These are phyloP conservation scores for Galemys pyrenaicus DNA, from an alignment of 2,113 vertebrate genomes.

Conservation along the genomic window DNA sequence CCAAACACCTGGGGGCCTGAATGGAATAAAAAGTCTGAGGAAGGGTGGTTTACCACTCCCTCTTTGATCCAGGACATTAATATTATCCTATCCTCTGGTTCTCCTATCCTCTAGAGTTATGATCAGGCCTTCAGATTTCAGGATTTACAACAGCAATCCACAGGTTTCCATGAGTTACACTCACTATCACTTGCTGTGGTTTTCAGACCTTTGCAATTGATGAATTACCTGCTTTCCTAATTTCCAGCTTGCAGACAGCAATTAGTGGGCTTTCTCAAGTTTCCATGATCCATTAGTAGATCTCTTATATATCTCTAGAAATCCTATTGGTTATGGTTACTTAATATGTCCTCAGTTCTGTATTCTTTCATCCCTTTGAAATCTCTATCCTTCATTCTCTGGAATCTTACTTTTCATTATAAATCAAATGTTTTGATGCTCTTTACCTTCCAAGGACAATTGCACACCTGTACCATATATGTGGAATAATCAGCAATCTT, in stretches of 20 bases:
- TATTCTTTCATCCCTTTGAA: neutral
- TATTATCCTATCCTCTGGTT: neutral
- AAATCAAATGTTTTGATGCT: neutral
- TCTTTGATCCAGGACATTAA: neutral
- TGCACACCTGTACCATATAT: neutral
- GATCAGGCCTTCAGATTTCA: neutral
- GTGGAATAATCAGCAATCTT: neutral
- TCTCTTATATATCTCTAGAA: neutral
- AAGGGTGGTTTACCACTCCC: neutral
- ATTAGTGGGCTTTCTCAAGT: neutral
- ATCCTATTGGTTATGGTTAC: neutral
- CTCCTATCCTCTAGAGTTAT: neutral
- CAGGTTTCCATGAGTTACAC: neutral
- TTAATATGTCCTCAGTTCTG: neutral
- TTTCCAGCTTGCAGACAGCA: neutral
- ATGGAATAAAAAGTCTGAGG: neutral
- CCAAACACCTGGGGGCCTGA: neutral
- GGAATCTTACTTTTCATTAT: neutral
- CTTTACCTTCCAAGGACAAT: neutral
- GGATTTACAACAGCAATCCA: neutral
- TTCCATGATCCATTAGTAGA: neutral
- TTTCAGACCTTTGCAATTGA: neutral
- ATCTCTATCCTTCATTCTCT: neutral
- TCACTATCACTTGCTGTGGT: neutral
- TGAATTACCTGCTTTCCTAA: neutral